These are phyloP conservation scores for Bombus sylvicola DNA, from an alignment of 1,140 invertebrate species.

Conservation along the genomic window DNA sequence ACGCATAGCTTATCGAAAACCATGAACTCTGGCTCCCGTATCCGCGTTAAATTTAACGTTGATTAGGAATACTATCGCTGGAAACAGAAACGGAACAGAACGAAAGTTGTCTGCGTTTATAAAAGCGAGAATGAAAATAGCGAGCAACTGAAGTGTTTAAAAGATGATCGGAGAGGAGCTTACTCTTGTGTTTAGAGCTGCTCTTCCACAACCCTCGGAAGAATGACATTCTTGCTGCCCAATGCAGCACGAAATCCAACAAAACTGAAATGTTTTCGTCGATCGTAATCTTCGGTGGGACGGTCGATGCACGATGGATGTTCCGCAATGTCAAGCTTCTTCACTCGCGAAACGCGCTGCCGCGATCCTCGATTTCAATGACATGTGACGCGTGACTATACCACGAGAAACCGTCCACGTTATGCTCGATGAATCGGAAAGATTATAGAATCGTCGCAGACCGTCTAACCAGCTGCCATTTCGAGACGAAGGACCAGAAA, in stretches of 20 bases:
- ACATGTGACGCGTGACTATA: slow-evolving; percentile 23
- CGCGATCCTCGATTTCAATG: not conserved
- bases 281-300: not conserved
- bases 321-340: not conserved
- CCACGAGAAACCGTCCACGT: not conserved
- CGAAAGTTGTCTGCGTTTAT: not conserved
- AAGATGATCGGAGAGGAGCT: slow-evolving; percentile 75
- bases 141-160: not conserved
- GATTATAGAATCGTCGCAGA: not conserved
- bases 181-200: slow-evolving; percentile 87
- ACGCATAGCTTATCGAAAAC: slow-evolving; percentile 1
- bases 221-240: slow-evolving; percentile 82
- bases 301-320: not conserved
- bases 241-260: slow-evolving; percentile 30
- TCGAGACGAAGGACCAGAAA: not conserved
- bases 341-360: slow-evolving; percentile 36
- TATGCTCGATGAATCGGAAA: not conserved
- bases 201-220: slow-evolving; percentile 87
- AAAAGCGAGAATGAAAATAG: not conserved
- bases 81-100: not conserved
- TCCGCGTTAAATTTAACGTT: not conserved
- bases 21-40: slow-evolving; percentile 11
- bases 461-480: not conserved
- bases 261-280: slow-evolving; percentile 39
- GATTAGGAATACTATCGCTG: not conserved